Evolutionary conservation across 2,888 invertebrate species (phyloP), one percentile per base, ranked within the genome.

Genomic region (Achlya flavicornis): DNA sequence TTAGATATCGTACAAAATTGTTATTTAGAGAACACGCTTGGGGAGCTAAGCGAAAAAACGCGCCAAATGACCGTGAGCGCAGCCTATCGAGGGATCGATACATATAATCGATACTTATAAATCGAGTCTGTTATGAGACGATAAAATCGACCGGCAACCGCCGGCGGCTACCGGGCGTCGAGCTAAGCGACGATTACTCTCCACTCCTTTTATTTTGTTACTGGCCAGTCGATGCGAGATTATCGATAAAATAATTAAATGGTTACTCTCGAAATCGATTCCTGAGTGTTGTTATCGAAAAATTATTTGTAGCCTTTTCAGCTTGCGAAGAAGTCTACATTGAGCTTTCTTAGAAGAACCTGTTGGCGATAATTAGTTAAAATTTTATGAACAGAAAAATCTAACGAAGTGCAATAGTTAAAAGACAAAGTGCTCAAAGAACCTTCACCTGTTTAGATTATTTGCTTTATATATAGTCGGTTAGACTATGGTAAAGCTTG

Each of bases 221-320:
- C 85, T 83, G 84, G 84, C 84, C 83, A 78, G 84, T 81, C 86
- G 89, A 91, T 88, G 90, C 90, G 82, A 93, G 93, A 93, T 93
- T 93, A 93, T 92, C 93, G 93, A 93, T 93, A 91, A 93, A 93
- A 93, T 93, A 93, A 93, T 93, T 93, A 93, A 93, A 93, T 93
- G 93, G 93, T 93, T 92, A 92, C 92, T 92, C 92, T 91, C 91
- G 84, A 93, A 93, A 93, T 93, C 93, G 93, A 93, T 93, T 93
- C 93, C 82, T 86, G 91, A 90, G 92, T 93, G 93, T 93, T 93
- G 92, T 93, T 93, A 92, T 93, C 93, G 88, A 87, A 84, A 81
- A 81, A 85, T 89, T 91, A 86, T 92, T 90, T 91, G 90, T 89
- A 89, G 87, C 86, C 80, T 90, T 93, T 91, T 89, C 84, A 87